A percentile compares a stretch with the other conserved stretches of the same genome.
These are phyloP conservation scores for Zoanthus sansibaricus DNA, from an alignment of 92 coral and sea anemone genomes.

Conservation along the genomic window DNA sequence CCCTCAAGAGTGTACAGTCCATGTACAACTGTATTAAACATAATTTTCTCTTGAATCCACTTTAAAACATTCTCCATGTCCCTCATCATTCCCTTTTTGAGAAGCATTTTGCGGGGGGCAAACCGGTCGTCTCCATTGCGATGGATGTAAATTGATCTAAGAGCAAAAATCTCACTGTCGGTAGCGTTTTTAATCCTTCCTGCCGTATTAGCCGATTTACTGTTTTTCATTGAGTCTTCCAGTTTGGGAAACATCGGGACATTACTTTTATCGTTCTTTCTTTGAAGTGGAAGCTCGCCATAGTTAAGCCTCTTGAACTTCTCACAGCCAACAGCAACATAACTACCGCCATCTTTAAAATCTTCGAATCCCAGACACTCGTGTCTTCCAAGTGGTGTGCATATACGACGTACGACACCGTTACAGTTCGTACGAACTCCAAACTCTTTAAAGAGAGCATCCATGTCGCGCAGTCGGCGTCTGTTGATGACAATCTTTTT, in stretches of 20 bases:
- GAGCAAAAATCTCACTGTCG: slow-evolving; percentile 54
- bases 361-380: slow-evolving; percentile 68
- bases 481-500: slow-evolving; percentile 82
- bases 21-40: slow-evolving; percentile 47
- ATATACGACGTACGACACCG: slow-evolving; percentile 78
- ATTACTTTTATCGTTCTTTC: slow-evolving; percentile 40
- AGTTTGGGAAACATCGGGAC: slow-evolving; percentile 30
- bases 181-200: slow-evolving; percentile 17
- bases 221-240: not conserved
- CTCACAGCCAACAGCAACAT: slow-evolving; percentile 82
- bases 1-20: slow-evolving; percentile 60
- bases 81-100: slow-evolving; percentile 43
- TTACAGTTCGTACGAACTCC: slow-evolving; percentile 65
- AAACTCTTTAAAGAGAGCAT: slow-evolving; percentile 69
- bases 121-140: slow-evolving; percentile 55
- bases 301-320: slow-evolving; percentile 57
- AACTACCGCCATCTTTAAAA: slow-evolving; percentile 74
- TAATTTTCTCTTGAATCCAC: slow-evolving; percentile 52
- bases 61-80: slow-evolving; percentile 59
- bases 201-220: not conserved
- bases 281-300: slow-evolving; percentile 22
- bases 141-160: slow-evolving; percentile 51
- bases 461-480: slow-evolving; percentile 80
- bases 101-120: slow-evolving; percentile 47
- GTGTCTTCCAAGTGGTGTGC: slow-evolving; percentile 89